These are phyloP conservation scores for Nomada fabriciana DNA, from an alignment of 2,888 invertebrate species.

Conservation along the genomic window DNA sequence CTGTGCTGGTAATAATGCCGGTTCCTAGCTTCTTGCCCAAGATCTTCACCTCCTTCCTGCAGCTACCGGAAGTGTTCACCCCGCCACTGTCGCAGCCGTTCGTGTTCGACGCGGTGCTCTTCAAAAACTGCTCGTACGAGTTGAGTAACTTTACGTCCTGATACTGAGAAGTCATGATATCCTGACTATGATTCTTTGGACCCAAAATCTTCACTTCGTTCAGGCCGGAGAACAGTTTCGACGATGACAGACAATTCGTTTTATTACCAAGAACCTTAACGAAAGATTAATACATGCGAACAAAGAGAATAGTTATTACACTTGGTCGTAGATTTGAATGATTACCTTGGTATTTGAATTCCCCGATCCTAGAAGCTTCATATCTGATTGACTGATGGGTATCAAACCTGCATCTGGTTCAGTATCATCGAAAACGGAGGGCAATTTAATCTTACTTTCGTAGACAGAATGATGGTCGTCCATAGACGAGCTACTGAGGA, in stretches of 20 bases:
- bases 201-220: conserved; percentile 74
- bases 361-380: conserved; percentile 65
- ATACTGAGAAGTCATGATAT: conserved; percentile 70
- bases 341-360: conserved; percentile 58
- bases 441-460: conserved; percentile 70
- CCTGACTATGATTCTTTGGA: conserved; percentile 63
- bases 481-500: conserved; percentile 58
- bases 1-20: conserved; percentile 70
- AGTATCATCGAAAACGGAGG: conserved; percentile 70
- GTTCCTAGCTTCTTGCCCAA: conserved; percentile 77
- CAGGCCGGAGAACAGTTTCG: conserved; percentile 58
- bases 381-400: conserved; percentile 68
- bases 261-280: conserved; percentile 46
- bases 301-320: neutral
- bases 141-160: conserved; percentile 78
- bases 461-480: conserved; percentile 66
- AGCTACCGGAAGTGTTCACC: conserved; percentile 45
- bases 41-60: conserved; percentile 78
- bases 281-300: neutral
- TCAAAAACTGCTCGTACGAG: conserved; percentile 76
- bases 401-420: conserved; percentile 59
- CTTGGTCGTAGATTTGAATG: neutral
- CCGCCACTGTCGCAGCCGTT: conserved; percentile 54
- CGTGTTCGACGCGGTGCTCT: conserved; percentile 61
- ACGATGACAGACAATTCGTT: conserved; percentile 28